Conservation (phyloP, 2,797 vertebrate species). For the Phoxinus dragarum region DNA sequence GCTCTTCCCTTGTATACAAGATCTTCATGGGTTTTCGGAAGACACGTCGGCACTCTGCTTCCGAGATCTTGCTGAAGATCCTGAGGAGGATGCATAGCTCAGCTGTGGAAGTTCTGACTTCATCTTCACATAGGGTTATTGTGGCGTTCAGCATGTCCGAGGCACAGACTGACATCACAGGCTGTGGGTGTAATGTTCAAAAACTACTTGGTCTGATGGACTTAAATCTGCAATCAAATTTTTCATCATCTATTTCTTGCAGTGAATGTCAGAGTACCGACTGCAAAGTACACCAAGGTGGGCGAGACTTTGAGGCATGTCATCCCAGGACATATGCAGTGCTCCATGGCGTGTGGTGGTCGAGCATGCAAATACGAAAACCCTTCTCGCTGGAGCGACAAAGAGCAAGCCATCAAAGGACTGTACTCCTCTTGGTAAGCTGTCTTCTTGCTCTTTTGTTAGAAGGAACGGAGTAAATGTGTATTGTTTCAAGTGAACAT, state of each 20-base stretch:
- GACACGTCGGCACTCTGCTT: constrained; percentile 79
- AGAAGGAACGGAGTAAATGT: constrained; percentile 6
- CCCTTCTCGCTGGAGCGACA: constrained; percentile 90
- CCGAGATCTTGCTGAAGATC: constrained; percentile 75
- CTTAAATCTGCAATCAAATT: not conserved
- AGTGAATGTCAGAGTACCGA: constrained; percentile 85
- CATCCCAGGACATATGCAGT: constrained; percentile 95
- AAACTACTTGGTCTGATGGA: not conserved
- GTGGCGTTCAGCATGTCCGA: constrained; percentile 80
- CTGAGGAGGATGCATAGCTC: constrained; percentile 78
- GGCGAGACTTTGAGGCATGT: constrained; percentile 94
- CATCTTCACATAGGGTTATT: constrained; percentile 83
- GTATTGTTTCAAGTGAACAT: not conserved
- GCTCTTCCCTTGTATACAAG: not conserved
- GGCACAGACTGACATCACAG: constrained; percentile 65
- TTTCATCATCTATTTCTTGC: constrained; percentile 45
- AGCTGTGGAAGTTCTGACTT: constrained; percentile 80
- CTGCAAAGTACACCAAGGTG: constrained; percentile 96
- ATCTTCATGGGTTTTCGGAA: constrained; percentile 58
- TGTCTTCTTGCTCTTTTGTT: not conserved
- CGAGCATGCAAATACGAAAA: constrained; percentile 98
- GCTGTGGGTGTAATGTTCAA: constrained; percentile 80
- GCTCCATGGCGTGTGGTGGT: constrained; percentile 95
- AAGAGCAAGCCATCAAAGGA: constrained; percentile 92
- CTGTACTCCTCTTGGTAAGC: constrained; percentile 95